A percentile compares a stretch with the other conserved stretches of the same genome.
Evolutionary conservation across 2,113 vertebrate genomes (phyloP).

Genomic region (Steatornis caripensis): DNA sequence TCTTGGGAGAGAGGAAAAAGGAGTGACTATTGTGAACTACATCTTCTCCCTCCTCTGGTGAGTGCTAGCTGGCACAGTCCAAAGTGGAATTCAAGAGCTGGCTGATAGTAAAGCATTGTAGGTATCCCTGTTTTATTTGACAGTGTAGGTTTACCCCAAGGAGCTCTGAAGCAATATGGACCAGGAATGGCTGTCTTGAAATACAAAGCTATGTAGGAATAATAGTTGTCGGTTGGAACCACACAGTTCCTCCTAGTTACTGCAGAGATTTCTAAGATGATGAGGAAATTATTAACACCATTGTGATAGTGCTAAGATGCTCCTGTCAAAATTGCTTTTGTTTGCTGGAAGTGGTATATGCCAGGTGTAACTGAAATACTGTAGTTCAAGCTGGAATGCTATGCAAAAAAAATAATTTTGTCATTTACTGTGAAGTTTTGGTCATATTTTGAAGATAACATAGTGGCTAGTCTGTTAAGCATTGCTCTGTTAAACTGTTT

Average conservation of each 20-base stretch:
- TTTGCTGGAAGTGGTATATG: not conserved
- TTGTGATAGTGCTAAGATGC: not conserved
- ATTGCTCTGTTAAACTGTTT: constrained; percentile 24
- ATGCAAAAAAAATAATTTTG: not conserved
- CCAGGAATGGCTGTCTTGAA: not conserved
- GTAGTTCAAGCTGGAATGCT: not conserved
- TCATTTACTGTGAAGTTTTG: not conserved
- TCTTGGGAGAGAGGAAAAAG: not conserved
- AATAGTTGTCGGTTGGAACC: not conserved
- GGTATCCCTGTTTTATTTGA: not conserved
- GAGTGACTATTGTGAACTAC: not conserved
- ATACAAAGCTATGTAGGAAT: not conserved
- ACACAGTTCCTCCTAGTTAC: not conserved
- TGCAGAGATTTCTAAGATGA: not conserved
- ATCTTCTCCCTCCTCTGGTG: not conserved
- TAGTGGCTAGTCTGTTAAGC: not conserved
- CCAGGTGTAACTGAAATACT: not conserved
- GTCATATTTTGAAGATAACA: not conserved
- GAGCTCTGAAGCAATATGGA: not conserved
- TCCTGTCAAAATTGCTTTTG: not conserved
- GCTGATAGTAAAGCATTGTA: not conserved
- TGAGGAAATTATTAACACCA: not conserved
- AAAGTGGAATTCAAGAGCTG: not conserved
- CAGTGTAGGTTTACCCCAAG: not conserved
- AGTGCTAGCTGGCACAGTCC: not conserved